phyloP scores from a whole-genome alignment of 2,797 vertebrate genomes.

The Gila robusta region DNA sequence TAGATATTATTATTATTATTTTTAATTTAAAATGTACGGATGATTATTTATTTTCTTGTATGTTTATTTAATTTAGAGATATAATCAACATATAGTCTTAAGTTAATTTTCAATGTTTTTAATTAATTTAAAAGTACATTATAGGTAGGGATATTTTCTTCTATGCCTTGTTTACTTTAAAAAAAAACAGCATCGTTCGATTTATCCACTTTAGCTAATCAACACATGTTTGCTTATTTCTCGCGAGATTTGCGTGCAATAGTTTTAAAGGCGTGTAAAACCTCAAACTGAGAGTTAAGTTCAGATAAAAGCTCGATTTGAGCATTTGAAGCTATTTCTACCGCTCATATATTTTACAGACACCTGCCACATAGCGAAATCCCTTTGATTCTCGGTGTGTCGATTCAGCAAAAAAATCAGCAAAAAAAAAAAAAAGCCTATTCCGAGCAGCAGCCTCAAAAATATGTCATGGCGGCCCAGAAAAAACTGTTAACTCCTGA shows the following conservation, averaged over 20 bases:
- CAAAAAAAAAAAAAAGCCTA: constrained; percentile 14
- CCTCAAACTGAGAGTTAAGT: constrained; percentile 18
- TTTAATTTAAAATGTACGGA: not conserved
- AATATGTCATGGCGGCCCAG: constrained; percentile 64
- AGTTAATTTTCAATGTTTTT: not conserved
- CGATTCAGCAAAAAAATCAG: constrained; percentile 45
- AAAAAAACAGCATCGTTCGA: not conserved
- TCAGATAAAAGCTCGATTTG: not conserved
- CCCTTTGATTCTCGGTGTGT: constrained; percentile 32
- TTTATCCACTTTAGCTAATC: not conserved
- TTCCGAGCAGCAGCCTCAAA: constrained; percentile 50
- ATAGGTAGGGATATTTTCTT: not conserved
- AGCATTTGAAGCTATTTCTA: not conserved
- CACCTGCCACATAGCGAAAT: constrained; percentile 20
- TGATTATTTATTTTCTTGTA: not conserved
- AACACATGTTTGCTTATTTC: constrained; percentile 9
- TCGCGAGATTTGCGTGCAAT: constrained; percentile 37
- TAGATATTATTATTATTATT: not conserved
- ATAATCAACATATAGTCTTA: not conserved
- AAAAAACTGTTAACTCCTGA: constrained; percentile 48
- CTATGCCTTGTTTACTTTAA: not conserved
- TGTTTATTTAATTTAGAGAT: not conserved
- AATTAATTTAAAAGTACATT: not conserved
- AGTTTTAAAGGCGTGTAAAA: constrained; percentile 31
- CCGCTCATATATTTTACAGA: not conserved